phyloP scores from a whole-genome alignment of 1,140 invertebrate species.

The Copidosoma floridanum region DNA sequence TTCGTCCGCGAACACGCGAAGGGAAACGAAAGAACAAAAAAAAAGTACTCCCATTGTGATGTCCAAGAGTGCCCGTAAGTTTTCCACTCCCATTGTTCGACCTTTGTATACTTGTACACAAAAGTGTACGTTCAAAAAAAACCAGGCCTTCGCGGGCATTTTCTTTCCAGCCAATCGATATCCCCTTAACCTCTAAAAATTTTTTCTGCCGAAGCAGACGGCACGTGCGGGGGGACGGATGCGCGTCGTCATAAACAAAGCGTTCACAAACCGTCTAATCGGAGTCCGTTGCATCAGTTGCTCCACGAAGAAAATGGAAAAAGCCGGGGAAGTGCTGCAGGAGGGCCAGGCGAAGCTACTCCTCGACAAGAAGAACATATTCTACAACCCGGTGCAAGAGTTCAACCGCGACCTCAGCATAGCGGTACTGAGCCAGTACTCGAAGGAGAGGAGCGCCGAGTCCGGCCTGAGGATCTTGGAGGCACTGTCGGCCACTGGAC shows the following conservation, averaged over 20 bases:
- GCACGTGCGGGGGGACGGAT: not conserved
- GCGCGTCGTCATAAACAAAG: not conserved
- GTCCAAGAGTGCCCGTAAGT: too few species aligned
- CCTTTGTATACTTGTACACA: too few species aligned
- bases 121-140: too few species aligned
- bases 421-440: conserved; percentile 51
- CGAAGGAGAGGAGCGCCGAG: conserved; percentile 43
- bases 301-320: conserved; percentile 7
- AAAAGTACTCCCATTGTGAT: too few species aligned
- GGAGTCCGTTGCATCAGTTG: too few species aligned
- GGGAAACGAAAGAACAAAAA: too few species aligned
- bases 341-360: conserved; percentile 78
- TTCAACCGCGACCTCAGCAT: conserved; percentile 89
- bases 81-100: too few species aligned
- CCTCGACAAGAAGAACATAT: conserved; percentile 72
- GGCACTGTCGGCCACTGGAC: conserved; percentile 91
- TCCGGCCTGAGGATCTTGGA: conserved; percentile 79
- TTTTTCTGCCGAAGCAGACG: not conserved
- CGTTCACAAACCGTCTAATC: not conserved
- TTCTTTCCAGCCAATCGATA: too few species aligned
- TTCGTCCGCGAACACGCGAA: too few species aligned
- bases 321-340: conserved; percentile 40
- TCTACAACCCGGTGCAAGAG: conserved; percentile 97
- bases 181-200: too few species aligned
- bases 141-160: too few species aligned